Percentiles rank a stretch among this genome's conserved stretches.
phyloP scores from a whole-genome alignment of 1,140 invertebrate species.

The Lasaia peninsularis region DNA sequence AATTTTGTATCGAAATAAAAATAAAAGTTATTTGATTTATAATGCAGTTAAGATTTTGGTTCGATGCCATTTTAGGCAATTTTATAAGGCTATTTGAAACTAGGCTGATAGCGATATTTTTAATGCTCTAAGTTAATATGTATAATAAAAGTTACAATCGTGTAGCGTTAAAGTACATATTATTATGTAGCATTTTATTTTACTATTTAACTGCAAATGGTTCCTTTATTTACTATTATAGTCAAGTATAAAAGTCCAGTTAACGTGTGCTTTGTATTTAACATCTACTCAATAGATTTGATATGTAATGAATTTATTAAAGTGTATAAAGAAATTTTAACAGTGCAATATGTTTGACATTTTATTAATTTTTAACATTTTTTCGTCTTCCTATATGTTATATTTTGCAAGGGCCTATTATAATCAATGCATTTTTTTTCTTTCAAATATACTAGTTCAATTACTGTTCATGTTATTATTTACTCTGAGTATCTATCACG shows the following conservation, averaged over 20 bases:
- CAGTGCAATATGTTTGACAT: conserved; percentile 57
- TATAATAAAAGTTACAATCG: conserved; percentile 37
- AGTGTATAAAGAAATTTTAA: conserved; percentile 8
- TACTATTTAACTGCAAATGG: conserved; percentile 32
- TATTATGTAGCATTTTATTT: conserved; percentile 29
- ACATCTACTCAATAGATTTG: conserved; percentile 15
- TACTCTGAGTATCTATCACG: background rate
- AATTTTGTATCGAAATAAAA: conserved; percentile 7
- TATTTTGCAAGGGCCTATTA: conserved; percentile 54
- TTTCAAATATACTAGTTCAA: conserved; percentile 33
- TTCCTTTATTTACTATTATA: conserved; percentile 33
- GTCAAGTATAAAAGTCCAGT: conserved; percentile 38
- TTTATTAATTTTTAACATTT: conserved; percentile 32
- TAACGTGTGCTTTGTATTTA: conserved; percentile 2
- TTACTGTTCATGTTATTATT: conserved; percentile 20
- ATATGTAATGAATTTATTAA: background rate
- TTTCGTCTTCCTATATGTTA: conserved; percentile 53
- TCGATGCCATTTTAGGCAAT: conserved; percentile 4
- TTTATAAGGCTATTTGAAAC: background rate
- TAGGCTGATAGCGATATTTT: conserved; percentile 11
- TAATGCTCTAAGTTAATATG: conserved; percentile 31
- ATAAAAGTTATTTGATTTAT: conserved; percentile 8
- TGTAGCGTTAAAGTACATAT: conserved; percentile 40
- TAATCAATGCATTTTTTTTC: conserved; percentile 46
- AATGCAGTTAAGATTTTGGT: conserved; percentile 1